These are phyloP conservation scores for Ophioninae sp. DNA, from an alignment of 2,888 invertebrate genomes.

Conservation along the genomic window DNA sequence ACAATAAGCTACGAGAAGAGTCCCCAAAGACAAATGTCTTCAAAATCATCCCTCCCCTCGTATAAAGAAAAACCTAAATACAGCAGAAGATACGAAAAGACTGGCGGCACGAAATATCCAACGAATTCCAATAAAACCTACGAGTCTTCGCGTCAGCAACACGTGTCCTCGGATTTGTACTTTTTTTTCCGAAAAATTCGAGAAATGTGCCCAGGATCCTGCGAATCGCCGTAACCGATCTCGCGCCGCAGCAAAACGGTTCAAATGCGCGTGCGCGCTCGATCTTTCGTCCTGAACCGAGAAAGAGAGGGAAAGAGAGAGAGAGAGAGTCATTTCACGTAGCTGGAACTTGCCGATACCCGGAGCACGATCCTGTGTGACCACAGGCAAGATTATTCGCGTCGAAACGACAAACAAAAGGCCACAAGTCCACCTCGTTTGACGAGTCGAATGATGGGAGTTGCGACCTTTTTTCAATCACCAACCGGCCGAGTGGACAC, in stretches of 20 bases:
- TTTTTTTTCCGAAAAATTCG: conserved; percentile 73
- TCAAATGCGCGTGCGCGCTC: conserved; percentile 44
- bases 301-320: conserved; percentile 1
- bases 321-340: conserved; percentile 6
- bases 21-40: too few species aligned
- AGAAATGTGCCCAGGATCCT: conserved; percentile 74
- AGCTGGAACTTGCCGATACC: conserved; percentile 9
- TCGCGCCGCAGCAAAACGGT: conserved; percentile 56
- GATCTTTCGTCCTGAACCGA: conserved; percentile 9
- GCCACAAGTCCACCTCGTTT: not conserved
- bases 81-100: conserved; percentile 28
- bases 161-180: conserved; percentile 73
- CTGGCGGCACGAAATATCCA: conserved; percentile 71
- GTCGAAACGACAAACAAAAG: conserved; percentile 10
- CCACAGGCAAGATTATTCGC: conserved; percentile 33
- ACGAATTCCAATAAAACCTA: conserved; percentile 76
- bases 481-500: not conserved
- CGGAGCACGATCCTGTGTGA: conserved; percentile 24
- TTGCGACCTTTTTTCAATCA: conserved; percentile 6
- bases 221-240: conserved; percentile 72
- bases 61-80: not conserved
- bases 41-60: too few species aligned
- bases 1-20: too few species aligned
- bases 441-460: too few species aligned
- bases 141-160: conserved; percentile 73